These are phyloP conservation scores for Pelodiscus sinensis DNA, from an alignment of 2,113 vertebrate genomes.

Conservation along the genomic window DNA sequence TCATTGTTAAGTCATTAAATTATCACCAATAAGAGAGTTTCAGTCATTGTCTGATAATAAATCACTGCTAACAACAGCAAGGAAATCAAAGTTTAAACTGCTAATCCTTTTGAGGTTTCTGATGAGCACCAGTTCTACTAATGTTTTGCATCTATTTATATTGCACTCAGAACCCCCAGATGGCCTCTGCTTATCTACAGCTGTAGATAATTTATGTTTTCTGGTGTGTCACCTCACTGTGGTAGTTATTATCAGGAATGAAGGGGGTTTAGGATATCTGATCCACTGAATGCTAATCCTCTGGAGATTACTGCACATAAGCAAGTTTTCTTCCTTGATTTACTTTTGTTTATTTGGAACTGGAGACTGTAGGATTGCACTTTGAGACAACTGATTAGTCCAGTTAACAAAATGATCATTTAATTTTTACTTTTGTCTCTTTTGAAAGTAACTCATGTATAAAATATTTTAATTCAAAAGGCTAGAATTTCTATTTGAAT, in stretches of 20 bases:
- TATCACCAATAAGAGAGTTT: conserved; percentile 78
- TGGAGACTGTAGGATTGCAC: conserved; percentile 67
- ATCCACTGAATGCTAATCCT: conserved; percentile 81
- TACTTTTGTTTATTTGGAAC: conserved; percentile 77
- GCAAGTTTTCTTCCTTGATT: conserved; percentile 68
- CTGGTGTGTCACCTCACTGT: conserved; percentile 76
- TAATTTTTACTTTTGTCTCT: conserved; percentile 61
- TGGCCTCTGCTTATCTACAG: conserved; percentile 80
- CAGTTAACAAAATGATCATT: conserved; percentile 62
- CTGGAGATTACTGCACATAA: conserved; percentile 71
- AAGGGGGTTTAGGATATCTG: conserved; percentile 77
- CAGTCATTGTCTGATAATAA: conserved; percentile 77
- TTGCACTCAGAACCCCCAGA: conserved; percentile 70
- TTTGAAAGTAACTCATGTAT: conserved; percentile 50
- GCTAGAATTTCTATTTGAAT: conserved; percentile 51
- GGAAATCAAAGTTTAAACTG: conserved; percentile 72
- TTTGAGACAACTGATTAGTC: conserved; percentile 73
- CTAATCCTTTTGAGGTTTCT: conserved; percentile 80
- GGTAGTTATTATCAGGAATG: conserved; percentile 74
- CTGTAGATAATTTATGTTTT: conserved; percentile 82
- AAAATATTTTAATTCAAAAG: conserved; percentile 65
- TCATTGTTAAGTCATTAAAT: conserved; percentile 72
- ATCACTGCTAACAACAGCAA: conserved; percentile 72
- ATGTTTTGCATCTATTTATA: conserved; percentile 82
- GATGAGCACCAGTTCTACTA: conserved; percentile 69